Base-by-base conservation (phyloP, 2,113 vertebrate species). In the Chloroceryle aenea region DNA sequence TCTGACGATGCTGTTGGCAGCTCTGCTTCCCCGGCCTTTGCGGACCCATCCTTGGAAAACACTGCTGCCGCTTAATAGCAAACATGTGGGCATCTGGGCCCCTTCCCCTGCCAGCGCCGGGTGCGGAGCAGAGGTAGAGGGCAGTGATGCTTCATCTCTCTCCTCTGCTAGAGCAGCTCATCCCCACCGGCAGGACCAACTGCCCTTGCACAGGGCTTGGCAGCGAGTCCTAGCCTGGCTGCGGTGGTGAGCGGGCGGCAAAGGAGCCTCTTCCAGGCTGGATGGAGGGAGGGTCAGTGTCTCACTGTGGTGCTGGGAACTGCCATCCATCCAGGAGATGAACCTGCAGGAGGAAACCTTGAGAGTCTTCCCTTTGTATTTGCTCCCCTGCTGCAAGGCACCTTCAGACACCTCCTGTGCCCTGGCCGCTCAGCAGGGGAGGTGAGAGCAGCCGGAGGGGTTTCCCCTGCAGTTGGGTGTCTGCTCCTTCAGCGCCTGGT, bases 1-100 rank as follows among this genome's bases (percentile, higher is more conserved):
- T 79, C 92, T 95, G 94, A 85, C 3, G 19, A 19, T 19, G 72
- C 61, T 89, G 29, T 29, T 95, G 93, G 95, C 94, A 94, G 93
- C 94, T 81, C 83, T 74, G 83, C 79, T 72, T 75, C 86, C 73
- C 89, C 68, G 89, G 86, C 83, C 75, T 81, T 53, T 75, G 86
- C 1, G 1, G 27, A 64, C 30, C 56, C 77, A 67, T 68, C 80
- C 64, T n/a, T 89, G 94, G 93, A 85, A 66, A 21, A 52, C 2
- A 11, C 68, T 68, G 21, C n/a, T 71, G 66, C 20, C 85, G 80
- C 62, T 81, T 91, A 64, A 92, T 50, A 63, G 43, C 61, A 87
- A 93, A 81, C 91, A 92, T 1, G 10, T 91, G 89, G 91, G 32
- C 68, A 32, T 18, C 13, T 50, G 30, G 0, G 19, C 42, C 36